phyloP scores from a whole-genome alignment of 2,113 vertebrate species.

The Podarcis cretensis region DNA sequence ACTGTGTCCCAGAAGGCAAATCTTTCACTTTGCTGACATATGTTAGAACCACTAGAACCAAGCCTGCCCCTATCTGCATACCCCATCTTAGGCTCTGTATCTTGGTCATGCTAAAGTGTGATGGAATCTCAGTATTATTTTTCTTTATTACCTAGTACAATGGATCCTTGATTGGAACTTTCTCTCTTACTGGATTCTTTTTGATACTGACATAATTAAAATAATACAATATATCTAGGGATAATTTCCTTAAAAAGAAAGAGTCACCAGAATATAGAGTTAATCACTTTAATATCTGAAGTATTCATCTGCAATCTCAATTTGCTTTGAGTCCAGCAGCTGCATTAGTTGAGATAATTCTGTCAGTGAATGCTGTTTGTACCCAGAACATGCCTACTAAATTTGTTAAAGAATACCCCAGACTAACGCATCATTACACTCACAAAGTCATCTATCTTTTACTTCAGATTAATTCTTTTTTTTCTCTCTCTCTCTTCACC shows the following conservation, averaged over 20 bases:
- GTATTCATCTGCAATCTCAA: conserved; percentile 72
- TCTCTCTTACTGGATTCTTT: fast-evolving
- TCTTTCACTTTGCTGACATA: too few relatives aligned
- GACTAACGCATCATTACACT: conserved; percentile 95
- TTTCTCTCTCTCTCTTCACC: conserved; percentile 89
- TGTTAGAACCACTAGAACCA: background rate
- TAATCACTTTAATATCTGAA: conserved; percentile 70
- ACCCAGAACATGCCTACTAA: conserved; percentile 90
- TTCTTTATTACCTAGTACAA: background rate
- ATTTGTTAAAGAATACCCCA: conserved; percentile 92
- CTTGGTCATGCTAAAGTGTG: background rate
- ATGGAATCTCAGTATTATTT: background rate
- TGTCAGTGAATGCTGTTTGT: conserved; percentile 86
- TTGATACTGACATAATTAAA: background rate
- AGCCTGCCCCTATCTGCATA: background rate
- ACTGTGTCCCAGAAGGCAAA: background rate
- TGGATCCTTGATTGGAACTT: background rate
- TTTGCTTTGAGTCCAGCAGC: conserved; percentile 87
- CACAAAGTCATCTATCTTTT: conserved; percentile 98
- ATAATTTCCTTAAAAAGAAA: background rate
- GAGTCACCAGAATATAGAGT: conserved; percentile 33
- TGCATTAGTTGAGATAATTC: conserved; percentile 92
- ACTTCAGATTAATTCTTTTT: conserved; percentile 97
- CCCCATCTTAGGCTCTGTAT: background rate
- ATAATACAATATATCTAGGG: background rate